phyloP scores from a whole-genome alignment of 2,888 invertebrate genomes.

The Morpho deidamia region DNA sequence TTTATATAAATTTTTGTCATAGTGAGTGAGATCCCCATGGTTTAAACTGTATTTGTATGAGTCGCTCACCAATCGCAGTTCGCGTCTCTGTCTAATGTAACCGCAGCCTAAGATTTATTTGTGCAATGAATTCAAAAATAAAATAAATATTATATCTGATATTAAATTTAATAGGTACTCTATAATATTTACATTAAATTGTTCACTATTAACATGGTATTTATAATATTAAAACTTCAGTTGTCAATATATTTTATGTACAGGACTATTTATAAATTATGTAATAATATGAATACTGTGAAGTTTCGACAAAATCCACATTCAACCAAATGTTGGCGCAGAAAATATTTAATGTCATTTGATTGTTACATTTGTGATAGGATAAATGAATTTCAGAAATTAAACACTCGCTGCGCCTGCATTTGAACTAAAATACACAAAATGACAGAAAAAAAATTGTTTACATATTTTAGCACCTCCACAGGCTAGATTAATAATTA shows the following conservation, averaged over 20 bases:
- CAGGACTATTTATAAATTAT: conserved; percentile 76
- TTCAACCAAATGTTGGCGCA: conserved; percentile 29
- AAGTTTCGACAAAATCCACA: conserved; percentile 60
- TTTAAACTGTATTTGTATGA: no score
- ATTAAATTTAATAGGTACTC: conserved; percentile 78
- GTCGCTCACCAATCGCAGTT: no score
- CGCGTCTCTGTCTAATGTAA: no score
- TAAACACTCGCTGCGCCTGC: conserved; percentile 30
- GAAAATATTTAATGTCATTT: conserved; percentile 16
- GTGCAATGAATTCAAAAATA: conserved; percentile 32
- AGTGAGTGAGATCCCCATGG: no score
- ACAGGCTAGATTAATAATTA: conserved; percentile 47
- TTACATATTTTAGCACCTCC: conserved; percentile 68
- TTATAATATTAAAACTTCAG: conserved; percentile 72
- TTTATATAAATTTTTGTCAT: no score
- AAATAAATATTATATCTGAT: conserved; percentile 65
- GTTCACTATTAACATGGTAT: conserved; percentile 78
- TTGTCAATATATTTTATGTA: conserved; percentile 76
- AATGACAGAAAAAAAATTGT: conserved; percentile 46
- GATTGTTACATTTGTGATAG: conserved; percentile 6
- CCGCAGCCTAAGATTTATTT: no score
- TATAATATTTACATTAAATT: conserved; percentile 77
- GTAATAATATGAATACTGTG: conserved; percentile 76
- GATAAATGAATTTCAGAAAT: conserved; percentile 7
- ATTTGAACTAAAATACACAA: conserved; percentile 45